phyloP scores from a whole-genome alignment of 2,113 vertebrate genomes.

The Melanotaenia duboulayi region DNA sequence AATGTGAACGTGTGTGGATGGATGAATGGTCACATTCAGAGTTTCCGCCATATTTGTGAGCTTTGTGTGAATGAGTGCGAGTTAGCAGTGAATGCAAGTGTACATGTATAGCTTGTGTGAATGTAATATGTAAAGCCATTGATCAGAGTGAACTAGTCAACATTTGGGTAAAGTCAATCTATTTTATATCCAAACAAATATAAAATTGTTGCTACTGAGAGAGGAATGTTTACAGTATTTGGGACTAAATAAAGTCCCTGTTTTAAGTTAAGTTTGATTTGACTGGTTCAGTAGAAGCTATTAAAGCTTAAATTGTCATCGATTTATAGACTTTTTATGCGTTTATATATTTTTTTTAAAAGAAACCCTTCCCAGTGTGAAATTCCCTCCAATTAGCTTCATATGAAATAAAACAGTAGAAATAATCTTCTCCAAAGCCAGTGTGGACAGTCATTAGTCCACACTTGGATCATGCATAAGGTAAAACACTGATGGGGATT shows the following conservation, averaged over 20 bases:
- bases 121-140: not conserved
- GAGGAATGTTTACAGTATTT: no score
- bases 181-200: no score
- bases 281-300: not conserved
- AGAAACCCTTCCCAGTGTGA: not conserved
- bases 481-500: not conserved
- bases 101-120: slow-evolving; percentile 19
- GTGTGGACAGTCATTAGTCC: not conserved
- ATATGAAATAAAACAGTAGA: not conserved
- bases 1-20: slow-evolving; percentile 25
- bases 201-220: no score
- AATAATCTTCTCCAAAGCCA: not conserved
- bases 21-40: slow-evolving; percentile 25
- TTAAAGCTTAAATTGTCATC: not conserved
- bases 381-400: not conserved
- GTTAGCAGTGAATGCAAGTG: slow-evolving; percentile 11
- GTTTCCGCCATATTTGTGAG: slow-evolving; percentile 8
- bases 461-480: not conserved
- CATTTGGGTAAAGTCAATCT: slow-evolving; percentile 9
- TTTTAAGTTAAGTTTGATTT: not conserved
- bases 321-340: not conserved
- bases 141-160: slow-evolving; percentile 33
- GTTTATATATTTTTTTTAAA: not conserved
- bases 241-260: no score
- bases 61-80: slow-evolving; percentile 30